Evolutionary conservation across 2,797 vertebrate genomes (phyloP).

Genomic region (Linurgus olivaceus): DNA sequence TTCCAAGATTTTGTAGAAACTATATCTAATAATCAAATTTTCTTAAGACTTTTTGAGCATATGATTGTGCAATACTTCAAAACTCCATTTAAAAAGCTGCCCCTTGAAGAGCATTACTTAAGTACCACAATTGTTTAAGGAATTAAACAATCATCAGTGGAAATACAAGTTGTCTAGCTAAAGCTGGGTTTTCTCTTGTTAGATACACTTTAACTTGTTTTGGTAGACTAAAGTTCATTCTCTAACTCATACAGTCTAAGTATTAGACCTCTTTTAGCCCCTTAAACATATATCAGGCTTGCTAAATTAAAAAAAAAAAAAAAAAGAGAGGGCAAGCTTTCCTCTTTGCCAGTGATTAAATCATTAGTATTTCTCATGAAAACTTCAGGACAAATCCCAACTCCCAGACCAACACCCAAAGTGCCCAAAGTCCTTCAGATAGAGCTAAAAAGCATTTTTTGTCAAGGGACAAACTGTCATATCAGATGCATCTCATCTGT

Average conservation of each 20-base stretch:
- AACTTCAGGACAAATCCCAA: background rate
- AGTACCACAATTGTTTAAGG: background rate
- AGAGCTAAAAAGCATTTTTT: background rate
- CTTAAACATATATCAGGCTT: background rate
- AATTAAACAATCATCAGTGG: background rate
- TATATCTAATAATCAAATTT: fast-evolving
- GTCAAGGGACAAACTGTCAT: background rate
- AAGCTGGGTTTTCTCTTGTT: background rate
- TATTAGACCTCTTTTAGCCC: background rate
- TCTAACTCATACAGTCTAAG: background rate
- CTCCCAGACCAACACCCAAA: background rate
- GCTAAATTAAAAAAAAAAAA: background rate
- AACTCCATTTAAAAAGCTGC: background rate
- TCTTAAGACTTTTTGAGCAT: background rate
- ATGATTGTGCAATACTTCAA: background rate
- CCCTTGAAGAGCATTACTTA: background rate
- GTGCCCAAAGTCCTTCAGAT: background rate
- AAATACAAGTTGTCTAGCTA: background rate
- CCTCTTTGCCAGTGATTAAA: background rate
- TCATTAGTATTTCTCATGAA: background rate
- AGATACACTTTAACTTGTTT: background rate
- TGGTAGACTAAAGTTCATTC: background rate
- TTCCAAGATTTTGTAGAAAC: background rate
- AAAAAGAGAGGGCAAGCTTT: background rate
- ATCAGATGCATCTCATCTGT: background rate